phyloP scores from a whole-genome alignment of 1,140 invertebrate genomes.

The Belonocnema kinseyi region DNA sequence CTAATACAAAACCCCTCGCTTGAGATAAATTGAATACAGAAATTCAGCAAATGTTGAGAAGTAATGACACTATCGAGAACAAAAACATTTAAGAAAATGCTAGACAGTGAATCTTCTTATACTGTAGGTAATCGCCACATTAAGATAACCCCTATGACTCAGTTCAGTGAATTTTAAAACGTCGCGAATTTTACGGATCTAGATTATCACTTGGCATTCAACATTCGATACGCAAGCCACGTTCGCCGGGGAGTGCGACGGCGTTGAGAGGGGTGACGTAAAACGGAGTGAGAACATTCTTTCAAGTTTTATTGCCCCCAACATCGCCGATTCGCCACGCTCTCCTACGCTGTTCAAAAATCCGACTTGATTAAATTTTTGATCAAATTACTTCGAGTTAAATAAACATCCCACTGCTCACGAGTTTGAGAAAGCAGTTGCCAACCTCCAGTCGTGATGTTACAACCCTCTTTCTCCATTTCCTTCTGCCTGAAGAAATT shows the following conservation, averaged over 20 bases:
- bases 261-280: slow-evolving; percentile 40
- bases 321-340: slow-evolving; percentile 70
- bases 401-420: slow-evolving; percentile 70
- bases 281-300: slow-evolving; percentile 53
- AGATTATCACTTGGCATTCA: slow-evolving; percentile 39
- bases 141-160: slow-evolving; percentile 2
- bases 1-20: too few species aligned
- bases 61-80: too few species aligned
- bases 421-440: slow-evolving; percentile 49
- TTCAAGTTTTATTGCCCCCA: slow-evolving; percentile 68
- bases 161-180: slow-evolving; percentile 32
- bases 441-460: slow-evolving; percentile 28
- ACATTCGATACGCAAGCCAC: slow-evolving; percentile 52
- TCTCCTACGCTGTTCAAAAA: slow-evolving; percentile 69
- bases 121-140: background rate
- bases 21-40: too few species aligned
- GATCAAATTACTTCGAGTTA: slow-evolving; percentile 76
- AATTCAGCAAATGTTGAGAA: background rate
- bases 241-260: slow-evolving; percentile 34
- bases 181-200: slow-evolving; percentile 37
- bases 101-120: too few species aligned
- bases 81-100: too few species aligned
- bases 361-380: slow-evolving; percentile 76
- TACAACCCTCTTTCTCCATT: background rate
- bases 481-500: slow-evolving; percentile 37